Percentiles rank a stretch among this genome's conserved stretches.
Evolutionary conservation across 2,888 invertebrate genomes (phyloP).

Genomic region (Microctonus hyperodae): DNA sequence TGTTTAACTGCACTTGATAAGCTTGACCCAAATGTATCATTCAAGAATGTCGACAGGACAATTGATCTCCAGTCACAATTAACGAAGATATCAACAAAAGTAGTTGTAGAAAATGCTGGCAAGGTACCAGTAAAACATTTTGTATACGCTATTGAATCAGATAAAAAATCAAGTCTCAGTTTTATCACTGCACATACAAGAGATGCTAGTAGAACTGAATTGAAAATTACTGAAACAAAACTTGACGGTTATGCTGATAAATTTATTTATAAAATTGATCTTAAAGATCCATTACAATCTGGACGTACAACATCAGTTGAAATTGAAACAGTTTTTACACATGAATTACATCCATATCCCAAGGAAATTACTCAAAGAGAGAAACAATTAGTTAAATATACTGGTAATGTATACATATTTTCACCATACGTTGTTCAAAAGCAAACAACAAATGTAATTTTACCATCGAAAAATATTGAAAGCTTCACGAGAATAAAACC

Average conservation of each 20-base stretch:
- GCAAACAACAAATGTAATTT: constrained; percentile 82
- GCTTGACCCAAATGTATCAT: constrained; percentile 66
- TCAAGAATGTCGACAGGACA: constrained; percentile 84
- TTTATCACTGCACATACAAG: constrained; percentile 71
- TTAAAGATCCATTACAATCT: constrained; percentile 69
- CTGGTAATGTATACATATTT: constrained; percentile 83
- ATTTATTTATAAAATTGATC: constrained; percentile 68
- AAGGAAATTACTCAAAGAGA: constrained; percentile 90
- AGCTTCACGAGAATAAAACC: constrained; percentile 85
- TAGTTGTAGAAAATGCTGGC: constrained; percentile 85
- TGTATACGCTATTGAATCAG: constrained; percentile 74
- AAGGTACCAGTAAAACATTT: constrained; percentile 76
- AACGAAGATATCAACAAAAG: constrained; percentile 80
- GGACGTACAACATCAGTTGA: constrained; percentile 69
- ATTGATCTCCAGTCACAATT: constrained; percentile 90
- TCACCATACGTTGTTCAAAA: constrained; percentile 81
- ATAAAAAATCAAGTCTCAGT: constrained; percentile 72
- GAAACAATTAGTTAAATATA: constrained; percentile 89
- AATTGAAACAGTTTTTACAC: constrained; percentile 79
- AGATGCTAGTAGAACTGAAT: constrained; percentile 58
- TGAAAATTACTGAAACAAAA: constrained; percentile 63
- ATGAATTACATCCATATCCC: constrained; percentile 84
- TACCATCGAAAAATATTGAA: constrained; percentile 83
- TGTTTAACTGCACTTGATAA: constrained; percentile 29
- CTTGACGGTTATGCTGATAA: constrained; percentile 64